Evolutionary conservation across 2,113 vertebrate genomes (phyloP).

Genomic region (Asarcornis scutulata): DNA sequence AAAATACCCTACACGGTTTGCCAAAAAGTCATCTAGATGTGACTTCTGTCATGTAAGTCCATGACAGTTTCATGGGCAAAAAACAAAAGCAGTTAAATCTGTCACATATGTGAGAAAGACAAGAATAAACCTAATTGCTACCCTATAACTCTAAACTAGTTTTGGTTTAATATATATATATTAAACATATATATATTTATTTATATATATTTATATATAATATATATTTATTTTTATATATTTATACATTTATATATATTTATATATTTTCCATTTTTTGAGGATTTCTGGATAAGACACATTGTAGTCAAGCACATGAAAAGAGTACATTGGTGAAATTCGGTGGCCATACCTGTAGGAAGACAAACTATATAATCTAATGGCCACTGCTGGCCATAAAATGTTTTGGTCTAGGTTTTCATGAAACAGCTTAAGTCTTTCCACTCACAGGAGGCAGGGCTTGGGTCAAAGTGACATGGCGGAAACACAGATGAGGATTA

Average conservation of each 20-base stretch:
- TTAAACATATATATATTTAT: no score
- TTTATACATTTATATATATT: no score
- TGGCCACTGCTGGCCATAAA: neutral
- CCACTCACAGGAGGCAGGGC: neutral
- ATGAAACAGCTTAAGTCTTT: neutral
- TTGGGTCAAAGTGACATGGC: neutral
- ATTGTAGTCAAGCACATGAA: rapidly evolving
- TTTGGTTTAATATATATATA: neutral
- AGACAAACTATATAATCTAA: neutral
- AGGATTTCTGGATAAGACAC: neutral
- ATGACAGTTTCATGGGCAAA: neutral
- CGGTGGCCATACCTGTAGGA: neutral
- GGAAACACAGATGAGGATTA: constrained; percentile 35
- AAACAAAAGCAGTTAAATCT: neutral
- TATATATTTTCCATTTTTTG: neutral
- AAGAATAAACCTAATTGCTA: neutral
- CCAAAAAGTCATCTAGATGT: neutral
- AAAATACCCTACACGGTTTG: neutral
- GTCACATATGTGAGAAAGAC: neutral
- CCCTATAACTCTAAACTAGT: neutral
- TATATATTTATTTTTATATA: no score
- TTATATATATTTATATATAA: no score
- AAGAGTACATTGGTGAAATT: neutral
- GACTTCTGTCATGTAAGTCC: neutral
- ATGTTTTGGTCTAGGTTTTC: neutral